Percentiles rank a stretch among this genome's conserved stretches.
Conservation (phyloP, 2,888 invertebrate species). For the Oscheius sp. region DNA sequence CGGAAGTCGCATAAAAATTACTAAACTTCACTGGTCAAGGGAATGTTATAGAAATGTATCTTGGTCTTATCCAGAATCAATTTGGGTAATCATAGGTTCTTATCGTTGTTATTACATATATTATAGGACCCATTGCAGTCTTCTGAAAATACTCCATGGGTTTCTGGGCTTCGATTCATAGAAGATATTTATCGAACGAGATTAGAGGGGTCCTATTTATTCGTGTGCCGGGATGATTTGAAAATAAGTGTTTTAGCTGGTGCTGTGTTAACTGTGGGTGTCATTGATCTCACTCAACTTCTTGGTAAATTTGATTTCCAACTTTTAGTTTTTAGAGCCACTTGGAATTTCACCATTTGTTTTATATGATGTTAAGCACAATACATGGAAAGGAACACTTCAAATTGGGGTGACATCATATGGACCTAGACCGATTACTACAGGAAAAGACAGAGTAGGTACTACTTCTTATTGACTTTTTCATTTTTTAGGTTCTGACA, state of each 20-base stretch:
- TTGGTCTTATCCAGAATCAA: too few relatives aligned
- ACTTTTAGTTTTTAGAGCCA: not conserved
- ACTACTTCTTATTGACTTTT: not conserved
- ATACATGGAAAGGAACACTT: not conserved
- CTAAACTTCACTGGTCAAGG: not conserved
- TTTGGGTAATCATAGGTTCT: too few relatives aligned
- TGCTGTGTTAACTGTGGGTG: constrained; percentile 6
- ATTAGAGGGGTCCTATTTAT: not conserved
- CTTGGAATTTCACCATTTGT: constrained; percentile 7
- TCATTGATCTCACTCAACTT: not conserved
- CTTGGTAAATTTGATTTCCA: not conserved
- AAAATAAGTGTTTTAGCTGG: constrained; percentile 23
- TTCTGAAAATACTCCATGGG: not conserved
- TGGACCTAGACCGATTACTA: constrained; percentile 18
- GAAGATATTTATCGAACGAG: constrained; percentile 2
- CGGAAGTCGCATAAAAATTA: not conserved
- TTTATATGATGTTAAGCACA: constrained; percentile 12
- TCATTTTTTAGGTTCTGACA: not conserved
- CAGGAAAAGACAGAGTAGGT: too few relatives aligned
- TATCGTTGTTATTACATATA: too few relatives aligned
- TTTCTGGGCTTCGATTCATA: not conserved
- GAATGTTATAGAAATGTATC: too few relatives aligned
- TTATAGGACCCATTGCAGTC: too few relatives aligned
- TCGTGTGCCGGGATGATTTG: constrained; percentile 6
- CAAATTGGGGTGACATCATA: not conserved